Conservation (phyloP, 2,797 vertebrate species). For the Cyclopterus lumpus region DNA sequence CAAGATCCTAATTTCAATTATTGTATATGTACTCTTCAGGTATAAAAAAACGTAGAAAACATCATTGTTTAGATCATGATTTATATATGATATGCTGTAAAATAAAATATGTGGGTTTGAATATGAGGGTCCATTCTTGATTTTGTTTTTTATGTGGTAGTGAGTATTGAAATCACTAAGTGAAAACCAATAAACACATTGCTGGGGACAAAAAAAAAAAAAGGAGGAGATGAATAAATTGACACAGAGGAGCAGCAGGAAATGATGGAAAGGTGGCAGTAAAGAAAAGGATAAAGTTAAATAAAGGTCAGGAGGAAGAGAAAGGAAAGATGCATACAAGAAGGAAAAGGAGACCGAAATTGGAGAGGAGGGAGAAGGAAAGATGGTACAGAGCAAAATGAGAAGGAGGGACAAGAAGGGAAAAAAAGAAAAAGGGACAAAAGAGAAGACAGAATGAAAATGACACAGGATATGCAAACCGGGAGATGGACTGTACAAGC, state of each 20-base stretch:
- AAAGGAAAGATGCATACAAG: not conserved
- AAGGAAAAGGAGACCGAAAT: not conserved
- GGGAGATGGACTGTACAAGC: not conserved
- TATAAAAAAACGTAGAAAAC: too few species aligned
- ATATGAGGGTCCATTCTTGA: too few species aligned
- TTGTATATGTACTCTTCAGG: too few species aligned
- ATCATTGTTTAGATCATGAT: too few species aligned
- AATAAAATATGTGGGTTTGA: too few species aligned
- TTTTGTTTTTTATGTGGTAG: too few species aligned
- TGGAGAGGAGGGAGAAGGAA: not conserved
- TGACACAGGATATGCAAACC: not conserved
- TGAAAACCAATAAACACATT: too few species aligned
- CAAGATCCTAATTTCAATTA: not conserved
- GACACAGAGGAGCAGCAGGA: not conserved
- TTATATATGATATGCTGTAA: too few species aligned
- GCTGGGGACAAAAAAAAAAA: too few species aligned
- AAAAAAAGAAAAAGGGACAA: slow-evolving; percentile 9
- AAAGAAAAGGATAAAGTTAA: not conserved
- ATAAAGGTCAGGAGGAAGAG: not conserved
- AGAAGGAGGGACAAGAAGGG: not conserved
- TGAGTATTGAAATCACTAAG: too few species aligned
- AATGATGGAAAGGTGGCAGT: not conserved
- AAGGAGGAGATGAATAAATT: not conserved
- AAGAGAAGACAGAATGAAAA: not conserved
- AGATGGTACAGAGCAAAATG: not conserved